Percentiles rank a stretch among this genome's conserved stretches.
Conservation (phyloP, 2,888 invertebrate genomes). For the Amphimallon solstitiale region DNA sequence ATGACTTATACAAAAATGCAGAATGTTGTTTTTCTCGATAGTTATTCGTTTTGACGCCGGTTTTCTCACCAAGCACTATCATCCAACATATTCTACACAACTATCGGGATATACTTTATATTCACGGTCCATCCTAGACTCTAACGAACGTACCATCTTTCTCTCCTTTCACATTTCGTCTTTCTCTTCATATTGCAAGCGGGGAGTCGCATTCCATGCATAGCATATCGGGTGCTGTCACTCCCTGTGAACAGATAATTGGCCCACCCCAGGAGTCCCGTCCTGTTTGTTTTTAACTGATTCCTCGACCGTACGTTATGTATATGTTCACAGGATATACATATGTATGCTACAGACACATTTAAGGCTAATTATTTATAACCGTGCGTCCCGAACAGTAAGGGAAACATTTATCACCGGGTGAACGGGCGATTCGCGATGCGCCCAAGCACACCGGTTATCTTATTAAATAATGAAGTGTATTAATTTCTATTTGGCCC, state of each 20-base stretch:
- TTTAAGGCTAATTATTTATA: slow-evolving; percentile 39
- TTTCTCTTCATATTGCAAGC: slow-evolving; percentile 56
- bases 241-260: slow-evolving; percentile 65
- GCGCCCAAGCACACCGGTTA: slow-evolving; percentile 11
- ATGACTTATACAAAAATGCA: too few species aligned
- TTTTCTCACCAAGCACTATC: too few species aligned
- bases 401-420: slow-evolving; percentile 26
- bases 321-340: not conserved
- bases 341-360: slow-evolving; percentile 25
- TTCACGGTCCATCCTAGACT: not conserved
- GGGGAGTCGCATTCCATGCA: slow-evolving; percentile 60
- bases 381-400: slow-evolving; percentile 12
- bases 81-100: too few species aligned
- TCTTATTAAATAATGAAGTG: slow-evolving; percentile 31
- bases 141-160: not conserved
- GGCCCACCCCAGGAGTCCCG: slow-evolving; percentile 66
- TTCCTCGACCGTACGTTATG: slow-evolving; percentile 30
- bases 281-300: slow-evolving; percentile 59
- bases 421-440: slow-evolving; percentile 20
- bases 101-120: too few species aligned
- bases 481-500: slow-evolving; percentile 29
- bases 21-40: too few species aligned
- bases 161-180: slow-evolving; percentile 45
- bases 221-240: slow-evolving; percentile 62
- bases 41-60: too few species aligned